Evolutionary conservation across 2,888 invertebrate species (phyloP), one percentile per base, ranked within the genome.

Genomic region (Ganaspis brasiliensis): DNA sequence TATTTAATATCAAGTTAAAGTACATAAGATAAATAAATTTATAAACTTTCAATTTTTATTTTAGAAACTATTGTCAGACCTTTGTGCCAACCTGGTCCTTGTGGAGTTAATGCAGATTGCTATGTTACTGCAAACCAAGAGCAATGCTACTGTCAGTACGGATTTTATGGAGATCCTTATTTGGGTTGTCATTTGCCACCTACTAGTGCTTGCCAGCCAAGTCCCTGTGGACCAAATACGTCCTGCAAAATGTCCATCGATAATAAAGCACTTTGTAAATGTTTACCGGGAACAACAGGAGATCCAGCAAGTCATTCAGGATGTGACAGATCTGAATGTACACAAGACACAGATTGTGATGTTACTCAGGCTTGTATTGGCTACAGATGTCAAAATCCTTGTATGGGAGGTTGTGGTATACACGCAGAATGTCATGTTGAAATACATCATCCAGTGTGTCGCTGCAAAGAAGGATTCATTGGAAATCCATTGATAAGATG

Each of bases 31-130:
- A 63, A 74, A 67, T 49, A n/a, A 55, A 72, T 24, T 72, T 16
- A n/a, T n/a, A n/a, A n/a, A n/a, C n/a, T 16, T 5, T 26, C 4
- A 2, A 71, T 63, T 56, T 49, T 56, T 52, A 52, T 79, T 79
- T 10, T 26, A 82, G 82, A 79, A 55, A 31, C 75, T 0, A 16
- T 77, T 6, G 56, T 78, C 0, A 45, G 67, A 77, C 92, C 94
- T 8, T 92, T 97, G 10, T 97, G 97, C 86, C 94, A 94, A 89
- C 97, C 97, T 10, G 97, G 97, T 10, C 96, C 96, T 1, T 97
- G 97, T 91, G 97, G 97, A 31, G 91, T 92, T 19, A 96, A 97
- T 90, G 95, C 97, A 10, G 96, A 97, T 88, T 97, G 97, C 89
- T 97, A 97, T 87, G 95, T 97, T 5, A 94, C 95, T 63, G 95